A percentile compares a stretch with the other conserved stretches of the same genome.
Conservation (phyloP, 2,888 invertebrate genomes). For the Scelioninae gen. 1 region DNA sequence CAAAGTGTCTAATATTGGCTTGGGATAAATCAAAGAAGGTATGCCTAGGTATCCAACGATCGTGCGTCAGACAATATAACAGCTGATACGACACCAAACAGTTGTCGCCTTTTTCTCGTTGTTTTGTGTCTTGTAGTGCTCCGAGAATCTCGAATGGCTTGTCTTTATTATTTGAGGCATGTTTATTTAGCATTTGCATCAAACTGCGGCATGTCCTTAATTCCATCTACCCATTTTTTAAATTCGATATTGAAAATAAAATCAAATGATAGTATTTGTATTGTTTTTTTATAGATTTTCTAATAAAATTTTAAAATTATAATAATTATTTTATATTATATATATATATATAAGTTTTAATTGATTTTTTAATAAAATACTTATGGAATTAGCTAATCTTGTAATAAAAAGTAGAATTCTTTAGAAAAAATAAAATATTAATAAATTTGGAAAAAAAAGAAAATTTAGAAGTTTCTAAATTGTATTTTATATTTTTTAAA, state of each 20-base stretch:
- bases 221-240: neutral
- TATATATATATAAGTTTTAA: too few relatives aligned
- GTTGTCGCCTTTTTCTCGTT: conserved; percentile 65
- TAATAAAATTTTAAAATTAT: too few relatives aligned
- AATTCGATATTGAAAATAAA: neutral
- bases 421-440: too few relatives aligned
- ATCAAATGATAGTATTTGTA: too few relatives aligned
- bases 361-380: too few relatives aligned
- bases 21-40: conserved; percentile 66
- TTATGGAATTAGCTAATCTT: too few relatives aligned
- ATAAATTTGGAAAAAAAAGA: too few relatives aligned
- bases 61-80: conserved; percentile 67
- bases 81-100: conserved; percentile 69
- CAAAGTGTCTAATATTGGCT: conserved; percentile 65
- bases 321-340: too few relatives aligned
- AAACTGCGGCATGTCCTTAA: conserved; percentile 15
- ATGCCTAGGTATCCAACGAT: conserved; percentile 59
- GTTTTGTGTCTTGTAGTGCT: conserved; percentile 58
- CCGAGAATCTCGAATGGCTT: conserved; percentile 52
- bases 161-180: conserved; percentile 47
- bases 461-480: too few relatives aligned
- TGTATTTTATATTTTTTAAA: too few relatives aligned
- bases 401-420: too few relatives aligned
- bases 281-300: too few relatives aligned
- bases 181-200: conserved; percentile 60